Percentiles rank a stretch among this genome's conserved stretches.
Conservation (phyloP, 2,113 vertebrate species). For the Corythornis vintsioides region DNA sequence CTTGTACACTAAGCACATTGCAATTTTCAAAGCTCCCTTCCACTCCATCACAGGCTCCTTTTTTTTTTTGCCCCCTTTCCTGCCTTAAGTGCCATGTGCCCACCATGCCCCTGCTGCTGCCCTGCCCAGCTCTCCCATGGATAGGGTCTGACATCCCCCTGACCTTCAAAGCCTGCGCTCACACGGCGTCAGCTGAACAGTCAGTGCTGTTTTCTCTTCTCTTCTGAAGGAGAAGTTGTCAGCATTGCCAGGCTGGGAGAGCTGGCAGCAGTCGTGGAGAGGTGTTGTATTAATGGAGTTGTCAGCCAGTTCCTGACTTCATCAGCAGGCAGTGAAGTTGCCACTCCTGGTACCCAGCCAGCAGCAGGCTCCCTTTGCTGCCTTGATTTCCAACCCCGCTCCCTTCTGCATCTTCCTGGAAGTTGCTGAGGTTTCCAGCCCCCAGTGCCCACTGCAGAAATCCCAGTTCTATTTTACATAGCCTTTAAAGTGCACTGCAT, state of each 20-base stretch:
- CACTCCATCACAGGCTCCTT: neutral
- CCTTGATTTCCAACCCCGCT: too few relatives aligned
- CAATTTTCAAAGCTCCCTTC: neutral
- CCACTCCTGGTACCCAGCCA: constrained; percentile 10
- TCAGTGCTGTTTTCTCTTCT: neutral
- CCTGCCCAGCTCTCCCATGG: neutral
- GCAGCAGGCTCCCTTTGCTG: neutral
- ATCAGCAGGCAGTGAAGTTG: neutral
- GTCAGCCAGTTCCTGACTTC: constrained; percentile 8
- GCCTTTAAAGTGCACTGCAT: neutral
- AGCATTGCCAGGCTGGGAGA: neutral
- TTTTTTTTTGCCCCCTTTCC: neutral
- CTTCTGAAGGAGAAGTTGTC: neutral
- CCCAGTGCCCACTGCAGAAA: neutral
- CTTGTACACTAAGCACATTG: neutral
- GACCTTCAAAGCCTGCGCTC: neutral
- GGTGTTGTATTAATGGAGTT: constrained; percentile 14
- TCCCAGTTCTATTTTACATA: neutral
- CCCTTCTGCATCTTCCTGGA: neutral
- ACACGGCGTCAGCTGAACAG: neutral
- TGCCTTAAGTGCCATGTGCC: neutral
- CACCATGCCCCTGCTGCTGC: neutral
- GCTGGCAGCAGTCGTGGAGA: neutral
- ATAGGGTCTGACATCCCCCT: neutral
- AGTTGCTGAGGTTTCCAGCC: neutral